Evolutionary conservation across 2,888 invertebrate genomes (phyloP).

Genomic region (Ochropleura leucogaster): DNA sequence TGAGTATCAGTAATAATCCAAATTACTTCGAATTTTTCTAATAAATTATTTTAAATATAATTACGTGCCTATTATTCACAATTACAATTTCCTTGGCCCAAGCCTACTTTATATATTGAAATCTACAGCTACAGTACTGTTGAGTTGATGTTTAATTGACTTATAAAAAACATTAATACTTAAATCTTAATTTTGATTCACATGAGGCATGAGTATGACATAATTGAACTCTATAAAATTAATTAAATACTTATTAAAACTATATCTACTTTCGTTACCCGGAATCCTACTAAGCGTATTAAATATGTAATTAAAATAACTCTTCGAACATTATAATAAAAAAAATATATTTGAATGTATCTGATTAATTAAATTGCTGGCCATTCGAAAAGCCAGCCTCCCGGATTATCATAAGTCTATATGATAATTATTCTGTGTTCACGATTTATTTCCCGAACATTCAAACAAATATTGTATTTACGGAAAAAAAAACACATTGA

Average conservation of each 20-base stretch:
- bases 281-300: neutral
- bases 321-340: neutral
- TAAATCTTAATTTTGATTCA: neutral
- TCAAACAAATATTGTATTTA: neutral
- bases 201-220: neutral
- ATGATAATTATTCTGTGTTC: neutral
- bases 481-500: neutral
- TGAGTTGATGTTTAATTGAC: too few species aligned
- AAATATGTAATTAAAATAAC: conserved; percentile 8
- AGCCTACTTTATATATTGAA: too few species aligned
- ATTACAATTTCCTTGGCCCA: too few species aligned
- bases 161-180: too few species aligned
- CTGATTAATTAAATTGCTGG: conserved; percentile 31
- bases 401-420: conserved; percentile 11
- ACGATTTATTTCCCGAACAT: neutral
- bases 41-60: neutral
- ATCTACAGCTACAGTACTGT: too few species aligned
- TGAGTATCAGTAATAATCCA: neutral
- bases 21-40: neutral
- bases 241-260: neutral
- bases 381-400: neutral
- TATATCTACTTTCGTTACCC: neutral
- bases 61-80: too few species aligned
- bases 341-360: neutral
- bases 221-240: neutral